A percentile compares a stretch with the other conserved stretches of the same genome.
These are phyloP conservation scores for Adela reaumurella DNA, from an alignment of 2,888 invertebrate species.

Conservation along the genomic window DNA sequence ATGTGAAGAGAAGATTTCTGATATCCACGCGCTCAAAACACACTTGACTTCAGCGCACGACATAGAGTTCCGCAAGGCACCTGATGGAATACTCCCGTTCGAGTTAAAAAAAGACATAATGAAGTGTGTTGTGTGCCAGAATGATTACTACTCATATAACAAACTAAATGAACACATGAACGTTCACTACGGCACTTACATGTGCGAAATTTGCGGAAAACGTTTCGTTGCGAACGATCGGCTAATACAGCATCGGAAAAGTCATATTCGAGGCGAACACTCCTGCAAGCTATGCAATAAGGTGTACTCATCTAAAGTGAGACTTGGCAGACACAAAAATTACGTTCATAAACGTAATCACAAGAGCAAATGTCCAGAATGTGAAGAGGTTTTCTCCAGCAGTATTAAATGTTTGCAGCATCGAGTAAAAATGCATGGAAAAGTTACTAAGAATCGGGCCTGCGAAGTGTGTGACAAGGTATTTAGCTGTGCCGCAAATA, in stretches of 20 bases:
- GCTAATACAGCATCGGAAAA: slow-evolving; percentile 35
- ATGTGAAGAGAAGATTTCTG: slow-evolving; percentile 24
- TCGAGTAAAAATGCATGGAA: slow-evolving; percentile 37
- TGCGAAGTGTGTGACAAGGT: slow-evolving; percentile 33
- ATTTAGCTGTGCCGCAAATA: slow-evolving; percentile 33
- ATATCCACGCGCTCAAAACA: slow-evolving; percentile 23
- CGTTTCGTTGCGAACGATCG: slow-evolving; percentile 45
- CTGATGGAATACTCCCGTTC: slow-evolving; percentile 14
- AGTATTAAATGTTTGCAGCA: slow-evolving; percentile 46
- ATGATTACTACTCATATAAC: slow-evolving; percentile 41
- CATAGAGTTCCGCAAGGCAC: slow-evolving; percentile 17
- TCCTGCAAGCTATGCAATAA: slow-evolving; percentile 38
- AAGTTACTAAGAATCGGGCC: slow-evolving; percentile 37
- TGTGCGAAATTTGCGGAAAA: slow-evolving; percentile 43
- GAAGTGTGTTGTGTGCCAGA: slow-evolving; percentile 35
- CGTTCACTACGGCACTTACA: slow-evolving; percentile 40
- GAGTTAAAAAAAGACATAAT: slow-evolving; percentile 28
- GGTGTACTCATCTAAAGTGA: slow-evolving; percentile 36
- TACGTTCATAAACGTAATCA: slow-evolving; percentile 37
- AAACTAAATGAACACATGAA: slow-evolving; percentile 45
- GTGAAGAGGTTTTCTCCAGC: slow-evolving; percentile 39
- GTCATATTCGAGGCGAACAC: slow-evolving; percentile 38
- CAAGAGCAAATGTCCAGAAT: slow-evolving; percentile 40
- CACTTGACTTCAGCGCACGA: slow-evolving; percentile 26
- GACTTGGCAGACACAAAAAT: slow-evolving; percentile 32